A percentile compares a stretch with the other conserved stretches of the same genome.
Evolutionary conservation across 1,140 invertebrate species (phyloP).

Genomic region (Panagrolaimus sp.): DNA sequence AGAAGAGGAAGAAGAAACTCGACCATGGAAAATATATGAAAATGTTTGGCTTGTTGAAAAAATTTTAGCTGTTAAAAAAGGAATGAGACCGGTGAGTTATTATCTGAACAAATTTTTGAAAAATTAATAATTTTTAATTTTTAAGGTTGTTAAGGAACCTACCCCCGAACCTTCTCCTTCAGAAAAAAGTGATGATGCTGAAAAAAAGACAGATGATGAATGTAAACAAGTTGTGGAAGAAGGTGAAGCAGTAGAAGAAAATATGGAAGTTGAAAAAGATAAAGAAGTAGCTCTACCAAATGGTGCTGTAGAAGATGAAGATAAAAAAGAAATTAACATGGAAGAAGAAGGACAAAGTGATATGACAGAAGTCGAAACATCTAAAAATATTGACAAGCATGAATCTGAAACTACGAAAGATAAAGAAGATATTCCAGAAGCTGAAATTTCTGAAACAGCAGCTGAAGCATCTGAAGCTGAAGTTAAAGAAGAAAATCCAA

Average conservation of each 20-base stretch:
- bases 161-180: no score
- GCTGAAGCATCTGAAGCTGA: slow-evolving; percentile 18
- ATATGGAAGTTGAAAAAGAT: slow-evolving; percentile 13
- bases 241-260: slow-evolving; percentile 22
- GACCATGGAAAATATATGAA: neutral
- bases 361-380: neutral
- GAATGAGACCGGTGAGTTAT: neutral
- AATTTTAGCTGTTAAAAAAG: slow-evolving; percentile 33
- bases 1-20: slow-evolving; percentile 15
- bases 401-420: neutral
- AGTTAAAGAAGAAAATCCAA: slow-evolving; percentile 16
- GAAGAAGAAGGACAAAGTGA: slow-evolving; percentile 5
- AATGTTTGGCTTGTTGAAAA: slow-evolving; percentile 40
- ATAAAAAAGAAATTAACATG: neutral
- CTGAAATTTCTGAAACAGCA: slow-evolving; percentile 1
- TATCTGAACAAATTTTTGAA: neutral
- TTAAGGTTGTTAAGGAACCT: neutral
- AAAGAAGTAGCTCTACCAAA: slow-evolving; percentile 12
- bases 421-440: slow-evolving; percentile 20
- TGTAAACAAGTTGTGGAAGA: neutral
- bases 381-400: neutral
- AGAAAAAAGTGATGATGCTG: no score
- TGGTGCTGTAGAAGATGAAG: neutral
- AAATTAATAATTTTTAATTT: neutral
- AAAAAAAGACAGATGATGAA: slow-evolving; percentile 20